Conservation (phyloP, 2,113 vertebrate genomes). For the Tiliqua scincoides region DNA sequence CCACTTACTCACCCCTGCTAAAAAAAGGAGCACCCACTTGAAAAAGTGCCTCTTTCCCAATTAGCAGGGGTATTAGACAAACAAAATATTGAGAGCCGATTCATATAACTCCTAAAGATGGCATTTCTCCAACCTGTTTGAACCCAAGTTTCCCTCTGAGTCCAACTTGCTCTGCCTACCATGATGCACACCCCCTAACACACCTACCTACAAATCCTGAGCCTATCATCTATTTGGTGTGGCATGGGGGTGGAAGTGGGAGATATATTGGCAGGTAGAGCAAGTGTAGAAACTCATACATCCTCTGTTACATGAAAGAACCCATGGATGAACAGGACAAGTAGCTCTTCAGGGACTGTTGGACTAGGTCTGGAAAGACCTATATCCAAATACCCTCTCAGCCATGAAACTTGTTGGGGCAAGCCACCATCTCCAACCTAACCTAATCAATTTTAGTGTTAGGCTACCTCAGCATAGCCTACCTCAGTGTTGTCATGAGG, state of each 20-base stretch:
- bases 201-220: background rate
- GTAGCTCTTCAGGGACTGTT: too few species aligned
- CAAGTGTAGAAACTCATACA: background rate
- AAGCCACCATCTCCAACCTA: background rate
- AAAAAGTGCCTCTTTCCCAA: too few species aligned
- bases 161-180: background rate
- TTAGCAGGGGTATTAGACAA: constrained; percentile 35
- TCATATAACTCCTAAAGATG: background rate
- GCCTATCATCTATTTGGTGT: background rate
- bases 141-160: background rate
- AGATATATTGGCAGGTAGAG: too few species aligned
- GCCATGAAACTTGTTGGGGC: too few species aligned
- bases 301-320: background rate
- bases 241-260: too few species aligned
- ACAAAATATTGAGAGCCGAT: constrained; percentile 4
- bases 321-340: background rate
- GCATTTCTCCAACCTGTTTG: background rate
- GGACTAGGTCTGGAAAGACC: too few species aligned
- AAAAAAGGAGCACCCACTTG: too few species aligned
- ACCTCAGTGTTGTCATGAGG: too few species aligned
- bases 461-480: too few species aligned
- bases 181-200: background rate
- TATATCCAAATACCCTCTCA: too few species aligned
- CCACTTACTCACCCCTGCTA: too few species aligned
- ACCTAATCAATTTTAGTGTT: background rate